These are phyloP conservation scores for Actinernus sp. DNA, from an alignment of 92 coral and sea anemone species.

Conservation along the genomic window DNA sequence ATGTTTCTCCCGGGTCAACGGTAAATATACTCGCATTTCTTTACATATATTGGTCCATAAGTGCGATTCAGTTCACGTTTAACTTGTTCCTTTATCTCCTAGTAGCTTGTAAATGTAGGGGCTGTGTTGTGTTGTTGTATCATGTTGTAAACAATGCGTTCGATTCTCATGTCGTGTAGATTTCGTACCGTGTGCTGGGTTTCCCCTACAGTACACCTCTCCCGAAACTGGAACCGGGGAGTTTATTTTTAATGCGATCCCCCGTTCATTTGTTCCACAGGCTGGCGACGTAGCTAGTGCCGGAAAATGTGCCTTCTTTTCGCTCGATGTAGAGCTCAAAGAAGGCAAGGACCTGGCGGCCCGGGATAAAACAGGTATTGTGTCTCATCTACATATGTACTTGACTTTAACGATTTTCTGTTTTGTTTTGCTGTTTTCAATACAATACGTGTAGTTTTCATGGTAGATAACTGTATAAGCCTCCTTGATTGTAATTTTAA, in stretches of 20 bases:
- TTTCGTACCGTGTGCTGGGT: background rate
- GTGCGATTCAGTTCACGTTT: too few relatives aligned
- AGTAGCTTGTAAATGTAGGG: too few relatives aligned
- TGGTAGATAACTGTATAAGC: background rate
- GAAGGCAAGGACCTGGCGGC: constrained; percentile 98
- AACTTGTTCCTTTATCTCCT: too few relatives aligned
- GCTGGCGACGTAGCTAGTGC: constrained; percentile 98
- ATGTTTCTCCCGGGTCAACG: constrained; percentile 96
- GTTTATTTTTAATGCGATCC: too few relatives aligned
- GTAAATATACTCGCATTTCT: constrained; percentile 40
- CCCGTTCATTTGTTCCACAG: constrained; percentile 45
- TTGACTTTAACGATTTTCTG: background rate
- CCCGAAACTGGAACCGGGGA: too few relatives aligned
- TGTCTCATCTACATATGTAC: too few relatives aligned
- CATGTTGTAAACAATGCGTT: constrained; percentile 1
- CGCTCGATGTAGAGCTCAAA: constrained; percentile 97
- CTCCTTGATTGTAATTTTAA: background rate
- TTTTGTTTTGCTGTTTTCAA: background rate
- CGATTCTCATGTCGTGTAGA: too few relatives aligned
- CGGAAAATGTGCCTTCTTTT: constrained; percentile 99
- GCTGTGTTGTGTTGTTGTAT: background rate
- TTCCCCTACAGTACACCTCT: too few relatives aligned
- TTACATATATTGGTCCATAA: too few relatives aligned
- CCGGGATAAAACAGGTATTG: constrained; percentile 99
- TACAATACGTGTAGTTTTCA: background rate